Conservation (phyloP, 2,113 vertebrate species). For the Zosterops pallidus region DNA sequence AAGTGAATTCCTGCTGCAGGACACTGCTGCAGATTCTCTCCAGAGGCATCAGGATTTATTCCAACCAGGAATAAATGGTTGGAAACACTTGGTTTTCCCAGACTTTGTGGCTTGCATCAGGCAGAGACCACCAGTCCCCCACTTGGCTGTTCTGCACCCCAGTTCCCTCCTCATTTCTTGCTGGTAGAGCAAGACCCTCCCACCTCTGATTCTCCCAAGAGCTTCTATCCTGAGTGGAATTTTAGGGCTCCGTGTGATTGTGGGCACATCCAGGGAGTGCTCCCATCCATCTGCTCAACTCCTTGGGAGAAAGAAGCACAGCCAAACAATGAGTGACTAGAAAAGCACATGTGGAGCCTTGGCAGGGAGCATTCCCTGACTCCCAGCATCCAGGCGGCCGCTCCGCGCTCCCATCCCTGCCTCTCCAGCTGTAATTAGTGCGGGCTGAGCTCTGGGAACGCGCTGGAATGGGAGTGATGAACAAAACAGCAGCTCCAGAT, state of each 20-base stretch:
- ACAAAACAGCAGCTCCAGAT: slow-evolving; percentile 67
- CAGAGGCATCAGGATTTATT: not conserved
- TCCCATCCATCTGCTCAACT: slow-evolving; percentile 38
- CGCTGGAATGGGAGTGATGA: slow-evolving; percentile 28
- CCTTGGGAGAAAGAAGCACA: not conserved
- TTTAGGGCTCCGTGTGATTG: not conserved
- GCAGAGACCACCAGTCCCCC: not conserved
- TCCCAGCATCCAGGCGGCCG: slow-evolving; percentile 45
- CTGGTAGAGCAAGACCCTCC: not conserved
- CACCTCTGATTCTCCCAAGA: not conserved
- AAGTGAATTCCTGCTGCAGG: not conserved
- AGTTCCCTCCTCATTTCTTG: not conserved
- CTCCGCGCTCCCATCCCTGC: not conserved
- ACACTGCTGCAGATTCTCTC: not conserved
- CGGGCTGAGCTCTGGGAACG: slow-evolving; percentile 56
- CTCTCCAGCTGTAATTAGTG: slow-evolving; percentile 55
- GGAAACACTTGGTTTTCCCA: not conserved
- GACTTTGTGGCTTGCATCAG: not conserved
- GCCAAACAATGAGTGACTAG: slow-evolving; percentile 44
- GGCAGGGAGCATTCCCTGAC: slow-evolving; percentile 50
- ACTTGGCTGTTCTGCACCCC: not conserved
- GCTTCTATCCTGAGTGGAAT: not conserved
- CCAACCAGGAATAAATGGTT: not conserved
- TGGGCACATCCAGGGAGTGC: not conserved
- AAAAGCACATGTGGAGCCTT: slow-evolving; percentile 64